Evolutionary conservation across 2,113 vertebrate species (phyloP).

Genomic region (Chunga burmeisteri): DNA sequence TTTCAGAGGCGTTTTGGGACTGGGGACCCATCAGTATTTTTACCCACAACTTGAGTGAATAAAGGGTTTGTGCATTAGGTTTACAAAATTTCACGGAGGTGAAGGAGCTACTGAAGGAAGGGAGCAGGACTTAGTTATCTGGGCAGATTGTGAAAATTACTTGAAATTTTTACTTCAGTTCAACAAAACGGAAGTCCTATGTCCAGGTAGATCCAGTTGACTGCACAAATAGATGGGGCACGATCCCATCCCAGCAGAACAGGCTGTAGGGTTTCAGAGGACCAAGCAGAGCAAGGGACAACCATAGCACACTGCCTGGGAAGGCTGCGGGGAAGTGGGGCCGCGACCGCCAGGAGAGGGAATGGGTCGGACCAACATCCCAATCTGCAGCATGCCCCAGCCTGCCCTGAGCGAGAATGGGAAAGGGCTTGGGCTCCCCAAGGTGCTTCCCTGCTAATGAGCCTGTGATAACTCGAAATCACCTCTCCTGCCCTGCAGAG

Average conservation of each 20-base stretch:
- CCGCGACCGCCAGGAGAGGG: background rate
- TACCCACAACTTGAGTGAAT: background rate
- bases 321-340: background rate
- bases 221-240: background rate
- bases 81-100: background rate
- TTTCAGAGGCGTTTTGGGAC: background rate
- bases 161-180: background rate
- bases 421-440: background rate
- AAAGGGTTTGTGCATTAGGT: background rate
- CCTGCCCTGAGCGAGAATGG: rapidly evolving
- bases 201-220: background rate
- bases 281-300: background rate
- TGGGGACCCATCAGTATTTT: background rate
- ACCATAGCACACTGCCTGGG: background rate
- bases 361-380: background rate
- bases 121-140: background rate
- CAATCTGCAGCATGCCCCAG: background rate
- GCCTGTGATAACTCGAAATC: background rate
- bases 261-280: background rate
- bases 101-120: background rate
- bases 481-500: background rate
- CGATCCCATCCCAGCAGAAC: background rate
- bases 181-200: background rate
- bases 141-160: background rate
- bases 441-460: background rate